phyloP scores from a whole-genome alignment of 2,113 vertebrate species.

The Leucopsar rothschildi region DNA sequence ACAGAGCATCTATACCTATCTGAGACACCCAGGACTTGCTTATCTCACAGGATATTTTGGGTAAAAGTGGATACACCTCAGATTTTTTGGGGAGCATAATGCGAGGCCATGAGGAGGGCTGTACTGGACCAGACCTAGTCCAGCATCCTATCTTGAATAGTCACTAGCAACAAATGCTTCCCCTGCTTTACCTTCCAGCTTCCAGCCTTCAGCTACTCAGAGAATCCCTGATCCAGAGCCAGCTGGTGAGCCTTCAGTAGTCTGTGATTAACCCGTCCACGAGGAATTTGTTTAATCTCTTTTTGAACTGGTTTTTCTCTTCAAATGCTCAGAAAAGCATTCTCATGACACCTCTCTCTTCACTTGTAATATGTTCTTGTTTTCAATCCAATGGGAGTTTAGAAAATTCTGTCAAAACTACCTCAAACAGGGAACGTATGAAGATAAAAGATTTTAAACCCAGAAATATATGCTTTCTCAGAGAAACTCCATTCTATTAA shows the following conservation, averaged over 20 bases:
- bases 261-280: background rate
- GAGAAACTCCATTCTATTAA: background rate
- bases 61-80: background rate
- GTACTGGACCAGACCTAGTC: background rate
- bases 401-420: background rate
- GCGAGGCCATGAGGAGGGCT: background rate
- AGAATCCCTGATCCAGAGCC: background rate
- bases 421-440: background rate
- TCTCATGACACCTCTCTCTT: background rate
- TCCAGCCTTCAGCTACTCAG: background rate
- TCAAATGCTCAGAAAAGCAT: background rate
- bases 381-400: background rate
- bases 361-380: background rate
- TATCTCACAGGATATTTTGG: background rate
- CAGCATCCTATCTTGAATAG: background rate
- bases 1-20: background rate
- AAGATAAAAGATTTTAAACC: background rate
- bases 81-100: background rate
- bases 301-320: background rate
- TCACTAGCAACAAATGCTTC: background rate
- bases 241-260: background rate
- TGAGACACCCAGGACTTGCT: background rate
- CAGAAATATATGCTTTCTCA: background rate
- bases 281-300: conserved; percentile 21
- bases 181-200: background rate